Evolutionary conservation across 2,113 vertebrate species (phyloP), one percentile per base, ranked within the genome.

Genomic region (Poeciliopsis retropinna): DNA sequence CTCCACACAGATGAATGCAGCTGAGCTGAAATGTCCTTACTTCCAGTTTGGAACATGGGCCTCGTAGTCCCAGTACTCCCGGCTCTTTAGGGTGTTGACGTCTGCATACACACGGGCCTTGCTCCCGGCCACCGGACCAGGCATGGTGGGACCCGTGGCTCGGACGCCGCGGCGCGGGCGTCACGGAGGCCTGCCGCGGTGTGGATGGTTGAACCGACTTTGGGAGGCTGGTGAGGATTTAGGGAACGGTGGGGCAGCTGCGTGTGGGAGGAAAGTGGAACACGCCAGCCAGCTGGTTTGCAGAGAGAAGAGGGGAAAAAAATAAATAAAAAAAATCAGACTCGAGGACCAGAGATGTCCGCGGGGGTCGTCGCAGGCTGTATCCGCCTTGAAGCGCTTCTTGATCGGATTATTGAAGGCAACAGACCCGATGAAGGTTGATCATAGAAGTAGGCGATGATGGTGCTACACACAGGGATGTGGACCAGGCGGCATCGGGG

Each of bases 41-140:
- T 97, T 97, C 97, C 97, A 99, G 93, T 95, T 97, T 82, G 97
- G 97, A 78, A 97, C 95, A 93, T 98, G 97, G 88, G 96, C 89
- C 92, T 99, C 97, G 82, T 99, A 99, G 93, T 99, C 97, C 97
- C 97, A 99, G 94, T 98, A 98, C 81, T 98, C 97, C 92, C 97
- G 95, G 95, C 96, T 97, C 94, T 97, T 96, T 92, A 97, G 93
- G 90, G 96, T 97, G 95, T 99, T 99, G 91, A 97, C 97, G 89
- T 99, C 97, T 90, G 96, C 96, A 94, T 98, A 99, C 87, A 98
- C 97, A 93, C 97, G 96, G 94, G 97, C 95, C 95, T 96, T 96
- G 93, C 97, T 98, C 89, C 97, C 96, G 89, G 96, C 95, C 93
- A 96, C 96, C 83, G 96, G 96, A 94, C 97, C 97, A 91, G 97